These are phyloP conservation scores for Amphipoea lucens DNA, from an alignment of 2,888 invertebrate species.

Conservation along the genomic window DNA sequence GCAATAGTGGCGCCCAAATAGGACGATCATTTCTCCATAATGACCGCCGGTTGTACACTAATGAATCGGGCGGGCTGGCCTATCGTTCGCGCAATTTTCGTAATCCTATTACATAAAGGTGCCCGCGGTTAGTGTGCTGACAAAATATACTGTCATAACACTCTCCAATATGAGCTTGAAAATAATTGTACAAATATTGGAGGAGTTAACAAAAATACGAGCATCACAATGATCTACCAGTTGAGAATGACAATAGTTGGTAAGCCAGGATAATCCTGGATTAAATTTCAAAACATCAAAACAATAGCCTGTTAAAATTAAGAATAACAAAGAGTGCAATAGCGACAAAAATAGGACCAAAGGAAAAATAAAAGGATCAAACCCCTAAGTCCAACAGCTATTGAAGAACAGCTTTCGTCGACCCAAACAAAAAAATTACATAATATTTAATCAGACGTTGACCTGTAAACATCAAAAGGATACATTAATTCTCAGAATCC, in stretches of 20 bases:
- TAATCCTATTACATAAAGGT: constrained; percentile 67
- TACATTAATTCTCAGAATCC: constrained; percentile 20
- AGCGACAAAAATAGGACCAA: not conserved
- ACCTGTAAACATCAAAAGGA: constrained; percentile 16
- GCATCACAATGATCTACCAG: not conserved
- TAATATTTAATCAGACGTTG: constrained; percentile 24
- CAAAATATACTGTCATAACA: constrained; percentile 65
- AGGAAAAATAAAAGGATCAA: not conserved
- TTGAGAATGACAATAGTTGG: not conserved
- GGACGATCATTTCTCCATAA: constrained; percentile 61
- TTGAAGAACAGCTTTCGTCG: too few species aligned
- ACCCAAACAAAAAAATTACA: not conserved
- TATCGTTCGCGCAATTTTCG: constrained; percentile 63
- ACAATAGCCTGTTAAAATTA: not conserved
- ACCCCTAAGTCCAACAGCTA: not conserved
- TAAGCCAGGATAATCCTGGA: not conserved
- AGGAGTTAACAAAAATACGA: not conserved
- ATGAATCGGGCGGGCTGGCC: constrained; percentile 54
- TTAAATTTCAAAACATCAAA: not conserved
- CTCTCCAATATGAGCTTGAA: constrained; percentile 42
- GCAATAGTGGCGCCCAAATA: constrained; percentile 49
- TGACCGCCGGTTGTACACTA: constrained; percentile 35
- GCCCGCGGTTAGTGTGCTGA: constrained; percentile 57
- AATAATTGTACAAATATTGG: constrained; percentile 35
- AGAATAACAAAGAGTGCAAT: not conserved